Conservation (phyloP, 2,888 invertebrate species). For the Acrobasis consociella region DNA sequence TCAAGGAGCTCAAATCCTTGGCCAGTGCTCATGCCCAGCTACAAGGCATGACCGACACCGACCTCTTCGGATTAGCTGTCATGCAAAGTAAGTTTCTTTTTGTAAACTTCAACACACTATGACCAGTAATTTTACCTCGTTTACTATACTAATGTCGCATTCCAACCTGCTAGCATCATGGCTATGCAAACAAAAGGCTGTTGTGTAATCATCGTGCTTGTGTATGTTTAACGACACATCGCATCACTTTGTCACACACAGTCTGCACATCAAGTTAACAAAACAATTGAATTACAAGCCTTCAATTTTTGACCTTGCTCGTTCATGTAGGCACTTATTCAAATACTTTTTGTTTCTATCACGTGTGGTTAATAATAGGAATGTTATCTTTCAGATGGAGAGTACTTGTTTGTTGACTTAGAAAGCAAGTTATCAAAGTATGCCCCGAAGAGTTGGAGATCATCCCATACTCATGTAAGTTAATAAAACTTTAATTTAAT, state of each 20-base stretch:
- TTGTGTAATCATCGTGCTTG: conserved; percentile 55
- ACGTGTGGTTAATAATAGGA: conserved; percentile 24
- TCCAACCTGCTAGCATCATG: conserved; percentile 42
- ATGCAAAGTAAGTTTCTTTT: conserved; percentile 86
- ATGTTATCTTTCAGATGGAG: conserved; percentile 90
- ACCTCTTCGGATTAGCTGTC: conserved; percentile 93
- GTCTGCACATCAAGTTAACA: conserved; percentile 25
- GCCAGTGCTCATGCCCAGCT: conserved; percentile 91
- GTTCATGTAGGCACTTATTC: conserved; percentile 23
- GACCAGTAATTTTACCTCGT: neutral
- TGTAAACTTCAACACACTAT: too few relatives aligned
- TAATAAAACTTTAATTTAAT: neutral
- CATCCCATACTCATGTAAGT: conserved; percentile 94
- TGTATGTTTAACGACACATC: conserved; percentile 31
- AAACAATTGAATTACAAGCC: conserved; percentile 17
- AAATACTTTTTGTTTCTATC: neutral
- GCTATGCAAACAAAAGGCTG: conserved; percentile 50
- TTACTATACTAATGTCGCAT: conserved; percentile 20
- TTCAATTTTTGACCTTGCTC: conserved; percentile 13
- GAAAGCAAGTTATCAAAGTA: conserved; percentile 98
- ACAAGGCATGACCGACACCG: conserved; percentile 92
- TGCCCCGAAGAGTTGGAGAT: conserved; percentile 98
- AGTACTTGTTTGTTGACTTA: conserved; percentile 96
- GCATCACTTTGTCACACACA: conserved; percentile 41
- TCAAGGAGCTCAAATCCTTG: conserved; percentile 91